phyloP scores from a whole-genome alignment of 2,888 invertebrate species.

The Acrobasis consociella region DNA sequence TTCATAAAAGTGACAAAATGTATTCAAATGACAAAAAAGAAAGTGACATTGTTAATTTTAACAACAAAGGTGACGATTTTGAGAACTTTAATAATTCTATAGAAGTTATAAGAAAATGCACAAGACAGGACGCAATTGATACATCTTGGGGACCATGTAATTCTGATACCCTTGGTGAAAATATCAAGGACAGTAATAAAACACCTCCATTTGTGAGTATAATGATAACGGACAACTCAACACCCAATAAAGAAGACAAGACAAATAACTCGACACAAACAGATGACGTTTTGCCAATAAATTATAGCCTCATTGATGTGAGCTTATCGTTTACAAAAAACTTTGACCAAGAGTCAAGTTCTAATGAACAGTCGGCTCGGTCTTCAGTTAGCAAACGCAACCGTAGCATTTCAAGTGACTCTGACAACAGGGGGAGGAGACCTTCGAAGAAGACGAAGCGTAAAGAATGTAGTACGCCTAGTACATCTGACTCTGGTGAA shows the following conservation, averaged over 20 bases:
- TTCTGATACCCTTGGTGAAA: constrained; percentile 49
- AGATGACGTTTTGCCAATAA: constrained; percentile 46
- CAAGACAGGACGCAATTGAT: constrained; percentile 47
- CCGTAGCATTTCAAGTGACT: constrained; percentile 55
- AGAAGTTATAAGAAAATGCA: constrained; percentile 66
- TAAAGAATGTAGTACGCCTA: constrained; percentile 54
- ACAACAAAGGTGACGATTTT: constrained; percentile 40
- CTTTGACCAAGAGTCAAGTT: constrained; percentile 50
- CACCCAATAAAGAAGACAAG: constrained; percentile 42
- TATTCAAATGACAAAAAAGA: constrained; percentile 39
- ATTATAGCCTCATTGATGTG: constrained; percentile 51
- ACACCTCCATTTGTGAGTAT: constrained; percentile 63
- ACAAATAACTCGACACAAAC: constrained; percentile 59
- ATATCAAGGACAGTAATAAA: constrained; percentile 46
- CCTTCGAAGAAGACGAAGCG: constrained; percentile 67
- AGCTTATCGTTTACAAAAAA: constrained; percentile 62
- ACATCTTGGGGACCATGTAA: constrained; percentile 64
- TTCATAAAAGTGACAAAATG: constrained; percentile 35
- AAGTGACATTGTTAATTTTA: constrained; percentile 39
- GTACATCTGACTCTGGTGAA: constrained; percentile 54
- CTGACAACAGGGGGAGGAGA: constrained; percentile 48
- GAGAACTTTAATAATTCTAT: constrained; percentile 51
- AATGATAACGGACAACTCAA: constrained; percentile 53
- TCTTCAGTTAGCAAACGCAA: constrained; percentile 55
- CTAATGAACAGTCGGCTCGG: constrained; percentile 53